phyloP scores from a whole-genome alignment of 2,888 invertebrate species.

The Polia nebulosa region DNA sequence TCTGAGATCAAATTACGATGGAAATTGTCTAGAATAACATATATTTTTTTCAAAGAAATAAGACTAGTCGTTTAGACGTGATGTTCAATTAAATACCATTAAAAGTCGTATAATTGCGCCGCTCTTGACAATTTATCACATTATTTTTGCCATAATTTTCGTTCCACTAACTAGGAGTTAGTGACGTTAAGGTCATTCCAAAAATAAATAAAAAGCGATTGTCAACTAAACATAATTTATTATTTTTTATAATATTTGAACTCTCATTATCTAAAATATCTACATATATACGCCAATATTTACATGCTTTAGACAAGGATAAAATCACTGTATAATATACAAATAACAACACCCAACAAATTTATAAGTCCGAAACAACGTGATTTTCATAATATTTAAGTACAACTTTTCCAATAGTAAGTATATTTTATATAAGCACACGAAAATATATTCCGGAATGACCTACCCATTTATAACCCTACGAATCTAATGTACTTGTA shows the following conservation, averaged over 20 bases:
- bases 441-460: conserved; percentile 78
- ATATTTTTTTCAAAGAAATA: too few relatives aligned
- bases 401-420: conserved; percentile 80
- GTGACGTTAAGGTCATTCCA: not conserved
- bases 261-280: conserved; percentile 89
- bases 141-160: not conserved
- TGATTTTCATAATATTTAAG: conserved; percentile 80
- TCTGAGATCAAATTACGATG: too few relatives aligned
- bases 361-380: conserved; percentile 80
- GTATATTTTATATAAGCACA: conserved; percentile 74
- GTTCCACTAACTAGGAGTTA: not conserved
- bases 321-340: conserved; percentile 87
- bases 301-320: conserved; percentile 87
- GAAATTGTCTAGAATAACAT: too few relatives aligned
- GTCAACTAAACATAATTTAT: conserved; percentile 90
- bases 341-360: conserved; percentile 86
- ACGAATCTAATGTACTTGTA: conserved; percentile 70
- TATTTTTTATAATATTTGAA: conserved; percentile 89
- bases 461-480: conserved; percentile 69
- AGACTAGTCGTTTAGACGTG: too few relatives aligned
- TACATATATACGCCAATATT: conserved; percentile 88
- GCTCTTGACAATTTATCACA: too few relatives aligned
- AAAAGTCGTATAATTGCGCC: too few relatives aligned
- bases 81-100: too few relatives aligned
- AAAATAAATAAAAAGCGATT: conserved; percentile 58